phyloP scores from a whole-genome alignment of 92 coral and sea anemone species.

The Epizoanthus stellaris region DNA sequence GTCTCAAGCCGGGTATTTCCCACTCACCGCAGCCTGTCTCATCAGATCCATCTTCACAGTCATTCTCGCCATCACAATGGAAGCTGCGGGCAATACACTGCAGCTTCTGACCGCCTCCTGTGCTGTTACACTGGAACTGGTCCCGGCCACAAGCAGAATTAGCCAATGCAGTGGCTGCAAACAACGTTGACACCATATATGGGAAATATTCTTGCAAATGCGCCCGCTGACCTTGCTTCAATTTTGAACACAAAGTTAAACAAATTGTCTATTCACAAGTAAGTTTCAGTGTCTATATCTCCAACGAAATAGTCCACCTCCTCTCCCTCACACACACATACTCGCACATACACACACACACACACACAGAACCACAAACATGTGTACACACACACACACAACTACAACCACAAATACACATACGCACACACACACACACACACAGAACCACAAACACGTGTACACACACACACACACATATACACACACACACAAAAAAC shows the following conservation, averaged over 20 bases:
- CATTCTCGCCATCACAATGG: constrained; percentile 5
- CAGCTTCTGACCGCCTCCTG: neutral
- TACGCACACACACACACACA: too few species aligned
- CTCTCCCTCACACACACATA: too few species aligned
- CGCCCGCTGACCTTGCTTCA: neutral
- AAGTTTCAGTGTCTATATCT: too few species aligned
- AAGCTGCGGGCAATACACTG: constrained; percentile 11
- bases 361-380: too few species aligned
- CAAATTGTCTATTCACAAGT: neutral
- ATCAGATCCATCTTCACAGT: constrained; percentile 6
- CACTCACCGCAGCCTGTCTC: constrained; percentile 8
- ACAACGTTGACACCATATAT: neutral
- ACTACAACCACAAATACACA: too few species aligned
- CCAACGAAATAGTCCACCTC: too few species aligned
- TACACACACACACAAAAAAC: too few species aligned
- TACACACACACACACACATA: too few species aligned
- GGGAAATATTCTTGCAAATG: too few species aligned
- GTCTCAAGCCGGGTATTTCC: neutral
- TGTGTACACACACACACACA: too few species aligned
- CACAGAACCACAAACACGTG: too few species aligned
- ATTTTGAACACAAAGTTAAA: neutral
- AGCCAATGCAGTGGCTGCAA: constrained; percentile 6
- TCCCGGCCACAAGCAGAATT: neutral
- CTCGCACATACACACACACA: too few species aligned
- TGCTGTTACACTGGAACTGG: constrained; percentile 10